Conservation (phyloP, 1,140 invertebrate genomes). For the Tetraneura akinire region DNA sequence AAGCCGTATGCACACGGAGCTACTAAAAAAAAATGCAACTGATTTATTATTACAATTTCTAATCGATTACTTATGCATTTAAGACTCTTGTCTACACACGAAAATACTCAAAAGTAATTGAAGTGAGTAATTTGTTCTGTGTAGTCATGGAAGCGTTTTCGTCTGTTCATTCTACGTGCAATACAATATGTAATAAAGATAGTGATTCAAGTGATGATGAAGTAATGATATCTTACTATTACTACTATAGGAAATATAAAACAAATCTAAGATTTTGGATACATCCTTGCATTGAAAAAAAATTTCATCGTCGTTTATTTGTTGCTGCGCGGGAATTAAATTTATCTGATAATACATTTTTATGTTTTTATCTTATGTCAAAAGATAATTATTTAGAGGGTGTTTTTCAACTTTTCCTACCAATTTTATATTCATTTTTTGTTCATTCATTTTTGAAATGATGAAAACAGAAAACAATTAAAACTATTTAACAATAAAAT, state of each 20-base stretch:
- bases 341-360: conserved; percentile 30
- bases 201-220: not conserved
- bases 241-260: not conserved
- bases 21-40: not conserved
- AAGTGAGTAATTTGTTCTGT: not conserved
- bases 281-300: not conserved
- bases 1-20: not conserved
- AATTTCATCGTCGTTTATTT: no score
- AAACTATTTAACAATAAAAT: no score
- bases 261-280: conserved; percentile 4
- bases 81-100: not conserved
- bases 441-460: no score
- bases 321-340: conserved; percentile 7
- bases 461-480: no score
- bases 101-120: not conserved
- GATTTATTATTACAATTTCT: not conserved
- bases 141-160: not conserved
- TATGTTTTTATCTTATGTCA: conserved; percentile 21
- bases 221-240: conserved; percentile 9
- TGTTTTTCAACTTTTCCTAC: no score
- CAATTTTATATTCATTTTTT: no score
- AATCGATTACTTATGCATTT: not conserved
- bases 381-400: conserved; percentile 14
- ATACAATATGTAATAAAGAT: no score
- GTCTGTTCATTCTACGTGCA: no score